These are phyloP conservation scores for Zaprionus vittiger DNA, from an alignment of 1,140 invertebrate genomes.

Conservation along the genomic window DNA sequence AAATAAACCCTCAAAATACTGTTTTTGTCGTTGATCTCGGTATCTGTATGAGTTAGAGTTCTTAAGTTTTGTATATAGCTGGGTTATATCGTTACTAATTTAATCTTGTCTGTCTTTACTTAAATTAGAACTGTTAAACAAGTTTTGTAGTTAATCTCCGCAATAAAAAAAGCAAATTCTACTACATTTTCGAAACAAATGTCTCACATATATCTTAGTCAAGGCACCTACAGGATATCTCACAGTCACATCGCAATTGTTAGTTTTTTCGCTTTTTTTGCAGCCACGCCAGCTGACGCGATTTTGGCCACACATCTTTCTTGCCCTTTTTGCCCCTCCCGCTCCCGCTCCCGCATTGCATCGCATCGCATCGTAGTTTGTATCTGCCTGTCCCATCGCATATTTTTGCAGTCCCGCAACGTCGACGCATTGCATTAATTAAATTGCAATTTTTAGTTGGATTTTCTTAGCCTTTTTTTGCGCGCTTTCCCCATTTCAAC, in stretches of 20 bases:
- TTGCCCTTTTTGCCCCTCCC: not conserved
- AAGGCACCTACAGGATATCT: not conserved
- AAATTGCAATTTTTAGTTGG: slow-evolving; percentile 69
- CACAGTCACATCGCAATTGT: not conserved
- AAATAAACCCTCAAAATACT: too few species aligned
- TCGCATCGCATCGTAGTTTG: slow-evolving; percentile 16
- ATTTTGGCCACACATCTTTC: slow-evolving; percentile 18
- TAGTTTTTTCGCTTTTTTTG: slow-evolving; percentile 11
- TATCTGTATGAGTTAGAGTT: too few species aligned
- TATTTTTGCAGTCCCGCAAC: slow-evolving; percentile 52
- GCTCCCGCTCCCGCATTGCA: not conserved
- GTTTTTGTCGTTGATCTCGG: too few species aligned
- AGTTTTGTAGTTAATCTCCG: not conserved
- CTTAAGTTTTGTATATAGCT: too few species aligned
- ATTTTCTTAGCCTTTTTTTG: slow-evolving; percentile 44
- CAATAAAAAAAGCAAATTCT: not conserved
- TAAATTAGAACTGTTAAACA: not conserved
- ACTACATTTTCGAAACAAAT: not conserved
- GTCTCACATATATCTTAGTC: not conserved
- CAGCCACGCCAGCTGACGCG: slow-evolving; percentile 23
- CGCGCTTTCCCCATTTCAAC: not conserved
- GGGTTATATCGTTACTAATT: too few species aligned
- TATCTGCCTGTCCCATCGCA: slow-evolving; percentile 32
- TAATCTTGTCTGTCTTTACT: not conserved
- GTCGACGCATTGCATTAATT: slow-evolving; percentile 72